Conservation (phyloP, 2,113 vertebrate genomes). For the Xenopus tropicalis region DNA sequence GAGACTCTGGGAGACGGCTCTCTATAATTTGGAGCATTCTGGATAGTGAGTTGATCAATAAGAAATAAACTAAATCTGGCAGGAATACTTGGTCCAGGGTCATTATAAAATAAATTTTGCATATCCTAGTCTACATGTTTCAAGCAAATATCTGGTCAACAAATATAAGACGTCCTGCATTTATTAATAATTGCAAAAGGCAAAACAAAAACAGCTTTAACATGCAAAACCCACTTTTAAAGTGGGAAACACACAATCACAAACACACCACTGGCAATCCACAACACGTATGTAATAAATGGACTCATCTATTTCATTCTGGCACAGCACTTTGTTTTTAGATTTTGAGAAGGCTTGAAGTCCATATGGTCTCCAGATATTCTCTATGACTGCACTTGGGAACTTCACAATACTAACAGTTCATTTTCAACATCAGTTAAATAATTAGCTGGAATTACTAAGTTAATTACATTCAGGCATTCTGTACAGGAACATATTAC, state of each 20-base stretch:
- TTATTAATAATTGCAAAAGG: too few species aligned
- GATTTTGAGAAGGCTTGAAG: constrained; percentile 51
- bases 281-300: constrained; percentile 50
- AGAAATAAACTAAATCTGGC: too few species aligned
- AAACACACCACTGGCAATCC: constrained; percentile 37
- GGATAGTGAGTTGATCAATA: too few species aligned
- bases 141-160: too few species aligned
- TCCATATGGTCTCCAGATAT: constrained; percentile 58
- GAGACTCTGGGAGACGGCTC: too few species aligned
- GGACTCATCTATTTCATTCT: constrained; percentile 43
- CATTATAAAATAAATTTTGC: too few species aligned
- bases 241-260: background rate
- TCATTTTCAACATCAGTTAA: constrained; percentile 26
- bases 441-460: constrained; percentile 21
- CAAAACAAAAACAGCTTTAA: too few species aligned
- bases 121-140: too few species aligned
- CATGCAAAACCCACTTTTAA: background rate
- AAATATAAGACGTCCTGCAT: too few species aligned
- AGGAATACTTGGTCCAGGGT: too few species aligned
- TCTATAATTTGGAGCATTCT: too few species aligned
- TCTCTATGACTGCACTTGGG: constrained; percentile 9
- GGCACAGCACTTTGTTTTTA: constrained; percentile 49
- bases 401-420: constrained; percentile 2
- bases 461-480: constrained; percentile 28
- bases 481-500: background rate